Evolutionary conservation across 2,888 invertebrate genomes (phyloP), one percentile per base, ranked within the genome.

Genomic region (Tanaodytes sp.): DNA sequence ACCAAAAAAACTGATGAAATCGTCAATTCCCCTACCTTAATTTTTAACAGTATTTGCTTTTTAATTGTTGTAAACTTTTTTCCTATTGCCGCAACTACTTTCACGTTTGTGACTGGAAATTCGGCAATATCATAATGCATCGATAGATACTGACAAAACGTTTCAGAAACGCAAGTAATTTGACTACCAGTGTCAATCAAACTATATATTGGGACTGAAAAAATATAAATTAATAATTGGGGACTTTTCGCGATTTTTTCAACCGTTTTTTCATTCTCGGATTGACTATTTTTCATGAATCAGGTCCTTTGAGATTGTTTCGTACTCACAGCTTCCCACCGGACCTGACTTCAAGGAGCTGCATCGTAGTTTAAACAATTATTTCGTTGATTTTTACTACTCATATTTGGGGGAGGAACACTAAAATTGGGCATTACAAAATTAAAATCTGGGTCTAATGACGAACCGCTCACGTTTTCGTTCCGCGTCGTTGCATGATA

Each of bases 391-490:
- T 8, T 23, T 4, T 23, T 23, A 23, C 8, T 23, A 23, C 23
- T 23, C 8, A 48, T 15, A 48, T n/a, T 16, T 11, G 51, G 39
- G 1, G 51, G 39, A 16, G 51, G 51, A 19, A 51, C n/a, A 14
- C 37, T 33, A 37, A 39, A 51, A 51, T 51, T 51, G 19, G 51
- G 39, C 20, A 51, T 23, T 3, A 37, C 37, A 37, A 37, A 14
- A 6, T 12, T 14, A 37, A 5, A 8, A 23, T 8, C 23, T 23
- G 4, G 23, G 8, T 23, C 8, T 23, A 8, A 23, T 8, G 23
- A n/a, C n/a, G 33, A 33, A 33, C 33, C 12, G 12, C 12, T 33
- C 4, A 11, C 33, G 12, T 33, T 33, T 33, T 11, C n/a, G 9
- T n/a, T n/a, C n/a, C n/a, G n/a, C n/a, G n/a, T n/a, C n/a, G n/a